Percentiles rank a stretch among this genome's conserved stretches.
Evolutionary conservation across 2,888 invertebrate genomes (phyloP).

Genomic region (Phyllotreta cruciferae): DNA sequence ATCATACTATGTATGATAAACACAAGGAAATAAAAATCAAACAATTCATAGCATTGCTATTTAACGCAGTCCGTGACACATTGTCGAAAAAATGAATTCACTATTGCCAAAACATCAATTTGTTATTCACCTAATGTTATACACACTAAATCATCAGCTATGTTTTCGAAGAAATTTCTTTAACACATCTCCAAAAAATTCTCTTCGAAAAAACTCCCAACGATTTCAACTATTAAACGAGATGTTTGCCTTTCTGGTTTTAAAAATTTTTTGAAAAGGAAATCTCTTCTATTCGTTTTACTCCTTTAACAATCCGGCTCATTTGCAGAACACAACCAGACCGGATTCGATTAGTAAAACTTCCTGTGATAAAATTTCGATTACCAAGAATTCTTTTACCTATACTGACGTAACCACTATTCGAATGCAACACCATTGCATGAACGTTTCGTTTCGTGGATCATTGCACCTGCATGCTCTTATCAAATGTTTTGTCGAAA

Average conservation of each 20-base stretch:
- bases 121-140: conserved; percentile 6
- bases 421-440: conserved; percentile 4
- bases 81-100: conserved; percentile 4
- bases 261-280: no score
- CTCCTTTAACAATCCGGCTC: no score
- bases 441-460: neutral
- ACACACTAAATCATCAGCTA: conserved; percentile 3
- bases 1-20: conserved; percentile 6
- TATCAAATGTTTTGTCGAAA: conserved; percentile 1
- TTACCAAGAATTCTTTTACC: neutral
- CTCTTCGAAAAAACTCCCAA: neutral
- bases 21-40: conserved; percentile 6
- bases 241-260: no score
- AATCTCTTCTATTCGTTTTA: no score
- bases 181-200: neutral
- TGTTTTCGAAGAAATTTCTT: conserved; percentile 4
- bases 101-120: conserved; percentile 7
- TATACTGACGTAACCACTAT: neutral
- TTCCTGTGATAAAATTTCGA: conserved; percentile 9
- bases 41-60: conserved; percentile 4
- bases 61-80: conserved; percentile 7
- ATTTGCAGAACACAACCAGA: neutral
- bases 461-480: conserved; percentile 6
- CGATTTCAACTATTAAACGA: no score
- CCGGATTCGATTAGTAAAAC: conserved; percentile 5